These are phyloP conservation scores for Myxocyprinus asiaticus DNA, from an alignment of 2,113 vertebrate species.

Conservation along the genomic window DNA sequence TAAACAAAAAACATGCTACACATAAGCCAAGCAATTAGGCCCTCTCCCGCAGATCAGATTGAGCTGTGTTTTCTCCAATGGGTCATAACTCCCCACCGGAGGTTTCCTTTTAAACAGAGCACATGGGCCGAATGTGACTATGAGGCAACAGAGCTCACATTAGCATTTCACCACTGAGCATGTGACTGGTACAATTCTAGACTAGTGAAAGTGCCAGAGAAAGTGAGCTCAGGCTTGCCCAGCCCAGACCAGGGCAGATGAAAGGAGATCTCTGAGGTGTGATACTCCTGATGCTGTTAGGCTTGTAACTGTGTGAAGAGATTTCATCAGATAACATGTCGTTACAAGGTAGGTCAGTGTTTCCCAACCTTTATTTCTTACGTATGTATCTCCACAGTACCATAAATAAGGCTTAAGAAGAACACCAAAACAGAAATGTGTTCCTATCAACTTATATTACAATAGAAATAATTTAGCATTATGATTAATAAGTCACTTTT, in stretches of 20 bases:
- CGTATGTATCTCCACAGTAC: no score
- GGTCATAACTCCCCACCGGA: slow-evolving; percentile 34
- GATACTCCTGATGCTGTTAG: slow-evolving; percentile 39
- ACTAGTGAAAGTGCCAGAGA: slow-evolving; percentile 13
- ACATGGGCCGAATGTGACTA: slow-evolving; percentile 45
- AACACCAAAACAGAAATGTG: no score
- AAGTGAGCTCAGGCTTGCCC: slow-evolving; percentile 22
- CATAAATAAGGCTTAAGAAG: no score
- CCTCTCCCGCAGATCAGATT: background rate
- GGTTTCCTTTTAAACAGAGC: slow-evolving; percentile 56
- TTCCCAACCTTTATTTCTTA: slow-evolving; percentile 19
- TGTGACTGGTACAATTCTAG: slow-evolving; percentile 22
- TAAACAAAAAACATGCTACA: background rate
- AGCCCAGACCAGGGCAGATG: slow-evolving; percentile 30
- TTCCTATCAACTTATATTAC: no score
- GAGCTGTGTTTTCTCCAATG: slow-evolving; percentile 47
- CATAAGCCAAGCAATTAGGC: slow-evolving; percentile 27
- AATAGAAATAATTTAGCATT: no score
- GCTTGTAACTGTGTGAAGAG: slow-evolving; percentile 12
- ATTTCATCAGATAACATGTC: slow-evolving; percentile 17
- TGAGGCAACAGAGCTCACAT: slow-evolving; percentile 42
- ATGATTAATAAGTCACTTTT: no score
- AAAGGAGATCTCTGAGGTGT: slow-evolving; percentile 27
- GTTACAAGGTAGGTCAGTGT: slow-evolving; percentile 15
- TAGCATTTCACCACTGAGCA: slow-evolving; percentile 43